Evolutionary conservation across 2,797 vertebrate genomes (phyloP).

Genomic region (Mormyrops boulengeri): DNA sequence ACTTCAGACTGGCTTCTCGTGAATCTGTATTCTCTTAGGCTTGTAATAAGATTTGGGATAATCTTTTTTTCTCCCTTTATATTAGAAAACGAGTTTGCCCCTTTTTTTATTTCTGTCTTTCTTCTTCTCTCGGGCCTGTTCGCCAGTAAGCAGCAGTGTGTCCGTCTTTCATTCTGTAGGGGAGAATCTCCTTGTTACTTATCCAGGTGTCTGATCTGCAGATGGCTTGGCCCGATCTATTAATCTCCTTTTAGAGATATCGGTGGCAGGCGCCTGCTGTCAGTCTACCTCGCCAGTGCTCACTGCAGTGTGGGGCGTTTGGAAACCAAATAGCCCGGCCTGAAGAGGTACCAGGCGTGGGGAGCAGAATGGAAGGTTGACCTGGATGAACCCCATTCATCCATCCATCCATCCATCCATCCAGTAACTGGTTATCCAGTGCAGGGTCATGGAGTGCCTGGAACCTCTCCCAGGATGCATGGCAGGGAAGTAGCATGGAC

Average conservation of each 20-base stretch:
- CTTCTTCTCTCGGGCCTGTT: not conserved
- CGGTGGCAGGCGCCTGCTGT: not conserved
- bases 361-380: not conserved
- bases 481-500: not conserved
- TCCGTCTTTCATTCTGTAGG: not conserved
- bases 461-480: not conserved
- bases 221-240: not conserved
- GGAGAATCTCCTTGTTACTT: not conserved
- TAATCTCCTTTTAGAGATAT: constrained; percentile 4
- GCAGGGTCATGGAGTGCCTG: not conserved
- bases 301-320: not conserved
- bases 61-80: not conserved
- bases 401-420: not conserved
- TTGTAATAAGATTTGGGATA: not conserved
- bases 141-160: not conserved
- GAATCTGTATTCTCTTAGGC: not conserved
- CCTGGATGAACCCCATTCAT: not conserved
- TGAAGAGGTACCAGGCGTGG: not conserved
- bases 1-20: not conserved
- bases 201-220: not conserved
- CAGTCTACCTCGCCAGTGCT: not conserved
- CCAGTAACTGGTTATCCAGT: not conserved
- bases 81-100: not conserved
- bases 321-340: not conserved
- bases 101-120: not conserved